Percentiles rank a stretch among this genome's conserved stretches.
Evolutionary conservation across 92 coral and sea anemone species (phyloP).

Genomic region (Phenganax marumi): DNA sequence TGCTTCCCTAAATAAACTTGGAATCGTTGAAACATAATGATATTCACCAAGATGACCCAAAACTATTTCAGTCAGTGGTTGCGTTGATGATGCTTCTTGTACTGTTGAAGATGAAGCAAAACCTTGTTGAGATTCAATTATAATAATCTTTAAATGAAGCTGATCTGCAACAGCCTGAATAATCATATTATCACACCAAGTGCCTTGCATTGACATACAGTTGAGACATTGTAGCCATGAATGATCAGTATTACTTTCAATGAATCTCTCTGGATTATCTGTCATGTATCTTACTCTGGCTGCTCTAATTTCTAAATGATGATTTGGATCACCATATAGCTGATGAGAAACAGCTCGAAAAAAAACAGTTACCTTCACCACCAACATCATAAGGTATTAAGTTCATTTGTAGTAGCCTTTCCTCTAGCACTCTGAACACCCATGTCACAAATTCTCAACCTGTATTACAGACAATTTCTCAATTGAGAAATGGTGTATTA

Average conservation of each 20-base stretch:
- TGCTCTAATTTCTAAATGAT: conserved; percentile 44
- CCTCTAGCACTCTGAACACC: too few species aligned
- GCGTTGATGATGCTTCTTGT: conserved; percentile 52
- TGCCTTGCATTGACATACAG: conserved; percentile 66
- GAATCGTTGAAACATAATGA: conserved; percentile 62
- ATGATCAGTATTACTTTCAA: conserved; percentile 52
- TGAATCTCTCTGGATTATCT: conserved; percentile 59
- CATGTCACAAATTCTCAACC: too few species aligned
- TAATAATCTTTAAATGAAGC: conserved; percentile 57
- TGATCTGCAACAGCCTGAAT: conserved; percentile 68
- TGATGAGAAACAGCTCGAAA: conserved; percentile 38
- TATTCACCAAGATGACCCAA: conserved; percentile 63
- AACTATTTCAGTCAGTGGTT: conserved; percentile 43
- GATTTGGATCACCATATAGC: conserved; percentile 48
- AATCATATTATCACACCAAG: conserved; percentile 60
- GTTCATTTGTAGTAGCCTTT: neutral
- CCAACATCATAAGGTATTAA: conserved; percentile 42
- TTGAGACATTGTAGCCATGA: conserved; percentile 58
- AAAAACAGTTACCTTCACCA: conserved; percentile 26
- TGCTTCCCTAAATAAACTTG: neutral
- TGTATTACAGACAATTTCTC: too few species aligned
- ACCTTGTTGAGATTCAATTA: conserved; percentile 56
- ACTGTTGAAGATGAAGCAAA: conserved; percentile 51
- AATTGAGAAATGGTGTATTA: too few species aligned
- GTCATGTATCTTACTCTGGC: conserved; percentile 52